Evolutionary conservation across 2,888 invertebrate species (phyloP), one percentile per base, ranked within the genome.

Genomic region (Polietes domitor): DNA sequence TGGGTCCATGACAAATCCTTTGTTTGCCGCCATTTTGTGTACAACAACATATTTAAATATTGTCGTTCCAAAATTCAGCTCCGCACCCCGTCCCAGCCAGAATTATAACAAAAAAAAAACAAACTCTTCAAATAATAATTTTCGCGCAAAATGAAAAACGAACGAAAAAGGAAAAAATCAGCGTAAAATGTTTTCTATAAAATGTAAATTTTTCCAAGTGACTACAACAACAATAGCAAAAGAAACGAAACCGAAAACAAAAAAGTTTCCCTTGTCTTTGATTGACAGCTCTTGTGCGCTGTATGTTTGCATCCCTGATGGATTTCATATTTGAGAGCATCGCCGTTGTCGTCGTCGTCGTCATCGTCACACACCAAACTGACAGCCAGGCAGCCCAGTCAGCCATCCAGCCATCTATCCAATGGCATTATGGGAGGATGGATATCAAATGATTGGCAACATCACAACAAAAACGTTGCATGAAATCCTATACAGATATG

Each of bases 281-380:
- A 91, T 91, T 91, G 91, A 91, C 91, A 91, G 91, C 89, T 89
- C 89, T 88, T 86, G 24, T 9, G n/a, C 43, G 7, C 9, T 15
- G 68, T 43, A n/a, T 88, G 90, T 88, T 89, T 90, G 89, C 88
- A 89, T 90, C 91, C 91, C 91, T 90, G 91, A 91, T 91, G 90
- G 91, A 91, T 91, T 91, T 89, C 87, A 88, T 90, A 89, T 89
- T 89, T 88, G 88, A 87, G 87, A 88, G 87, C 87, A 87, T 87
- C 82, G 19, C 9, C 15, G 61, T 53, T 9, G 50, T 17, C 17
- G 50, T 53, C 47, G 68, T 77, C 77, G 73, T 50, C 50, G 58
- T 61, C 78, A 72, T 53, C 77, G 86, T 83, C 86, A 68, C 65
- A 87, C 85, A 80, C 85, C 85, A 86, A 87, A 88, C 84, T 88